Evolutionary conservation across 2,888 invertebrate species (phyloP), one percentile per base, ranked within the genome.

Genomic region (Peribatodes rhomboidaria): DNA sequence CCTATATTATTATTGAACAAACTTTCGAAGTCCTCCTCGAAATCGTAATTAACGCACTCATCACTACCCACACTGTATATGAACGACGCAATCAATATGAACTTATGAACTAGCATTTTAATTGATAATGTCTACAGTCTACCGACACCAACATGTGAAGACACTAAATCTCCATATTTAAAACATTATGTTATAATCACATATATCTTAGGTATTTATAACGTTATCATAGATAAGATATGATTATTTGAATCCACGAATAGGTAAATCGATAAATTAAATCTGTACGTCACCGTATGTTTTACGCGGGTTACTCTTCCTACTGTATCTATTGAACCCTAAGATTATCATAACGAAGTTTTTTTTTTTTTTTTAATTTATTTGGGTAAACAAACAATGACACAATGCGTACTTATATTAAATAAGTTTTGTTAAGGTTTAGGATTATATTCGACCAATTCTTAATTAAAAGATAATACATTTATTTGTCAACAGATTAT

Each of bases 31-130:
- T 75, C 73, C 18, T 81, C 74, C 62, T 82, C 84, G 58, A 87
- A 87, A 39, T 78, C 76, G 64, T 82, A 83, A 55, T 73, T 76
- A 11, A 82, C 75, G 70, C 88, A 87, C 46, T 69, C 68, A 20
- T 85, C 79, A 70, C 82, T 67, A 20, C 66, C 59, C 54, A 75
- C 81, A 68, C 70, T 53, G 42, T 72, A 27, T 61, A 75, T 62
- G 49, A 70, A 64, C 49, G 77, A 58, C 47, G 75, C 57, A 13
- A 76, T 31, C 14, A 74, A 42, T 31, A 69, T 56, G 53, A 63
- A 67, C 54, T 61, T 58, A 39, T 31, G 47, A 47, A 66, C 61
- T 60, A 70, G 53, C 77, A 79, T 78, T 65, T 70, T 67, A 57
- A 67, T 61, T 46, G 47, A 44, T 61, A 64, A 63, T 68, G 61